phyloP scores from a whole-genome alignment of 2,888 invertebrate genomes.

The Chalcosyrphus nemorum region DNA sequence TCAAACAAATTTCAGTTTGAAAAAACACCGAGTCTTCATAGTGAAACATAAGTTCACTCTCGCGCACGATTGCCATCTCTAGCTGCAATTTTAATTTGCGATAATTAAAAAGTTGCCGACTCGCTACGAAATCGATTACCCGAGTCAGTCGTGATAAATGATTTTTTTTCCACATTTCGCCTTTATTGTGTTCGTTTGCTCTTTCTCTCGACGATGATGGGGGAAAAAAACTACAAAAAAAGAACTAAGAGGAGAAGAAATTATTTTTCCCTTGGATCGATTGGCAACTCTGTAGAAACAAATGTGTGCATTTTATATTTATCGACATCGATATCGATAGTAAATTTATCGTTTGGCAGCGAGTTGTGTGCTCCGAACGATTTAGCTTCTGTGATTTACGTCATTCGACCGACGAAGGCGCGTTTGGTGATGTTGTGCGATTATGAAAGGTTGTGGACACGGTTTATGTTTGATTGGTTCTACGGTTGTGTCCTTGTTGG shows the following conservation, averaged over 20 bases:
- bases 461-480: background rate
- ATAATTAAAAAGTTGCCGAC: conserved; percentile 56
- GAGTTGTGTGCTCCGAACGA: background rate
- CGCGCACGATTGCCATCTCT: background rate
- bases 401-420: background rate
- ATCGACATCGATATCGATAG: background rate
- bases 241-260: background rate
- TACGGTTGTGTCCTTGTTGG: background rate
- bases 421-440: background rate
- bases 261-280: background rate
- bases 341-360: conserved; percentile 1
- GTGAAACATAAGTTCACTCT: background rate
- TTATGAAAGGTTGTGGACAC: conserved; percentile 19
- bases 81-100: conserved; percentile 29
- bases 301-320: background rate
- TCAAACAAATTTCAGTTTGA: background rate
- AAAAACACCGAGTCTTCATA: background rate
- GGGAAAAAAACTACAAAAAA: background rate
- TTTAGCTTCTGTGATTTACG: background rate
- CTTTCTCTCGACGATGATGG: no score
- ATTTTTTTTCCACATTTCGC: background rate
- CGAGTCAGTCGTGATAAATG: conserved; percentile 37
- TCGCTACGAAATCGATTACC: conserved; percentile 43
- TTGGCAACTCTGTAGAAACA: background rate
- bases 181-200: background rate